Conservation (phyloP, 2,113 vertebrate genomes). For the Aspiorhynchus laticeps region DNA sequence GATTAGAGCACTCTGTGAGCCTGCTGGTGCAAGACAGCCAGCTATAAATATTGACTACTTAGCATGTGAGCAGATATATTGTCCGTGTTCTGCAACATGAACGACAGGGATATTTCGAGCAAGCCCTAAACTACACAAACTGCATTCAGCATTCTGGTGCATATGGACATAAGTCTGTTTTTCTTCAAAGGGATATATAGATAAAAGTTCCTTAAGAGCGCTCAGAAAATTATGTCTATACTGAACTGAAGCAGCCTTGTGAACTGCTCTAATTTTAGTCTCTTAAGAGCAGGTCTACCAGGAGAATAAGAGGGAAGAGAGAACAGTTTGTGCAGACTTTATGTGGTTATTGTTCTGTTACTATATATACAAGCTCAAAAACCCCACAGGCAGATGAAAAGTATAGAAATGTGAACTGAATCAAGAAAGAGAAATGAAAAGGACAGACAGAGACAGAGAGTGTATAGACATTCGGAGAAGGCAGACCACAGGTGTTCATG, state of each 20-base stretch:
- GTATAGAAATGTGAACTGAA: background rate
- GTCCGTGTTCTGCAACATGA: background rate
- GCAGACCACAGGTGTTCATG: conserved; percentile 36
- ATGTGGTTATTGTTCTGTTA: background rate
- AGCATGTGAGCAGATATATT: conserved; percentile 35
- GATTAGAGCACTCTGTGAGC: conserved; percentile 37
- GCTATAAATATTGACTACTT: conserved; percentile 47
- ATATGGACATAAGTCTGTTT: background rate
- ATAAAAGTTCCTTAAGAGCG: background rate
- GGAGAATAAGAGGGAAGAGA: background rate
- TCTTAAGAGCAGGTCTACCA: background rate
- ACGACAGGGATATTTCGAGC: conserved; percentile 13
- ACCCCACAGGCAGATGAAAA: background rate
- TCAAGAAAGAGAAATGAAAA: conserved; percentile 16
- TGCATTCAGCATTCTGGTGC: background rate
- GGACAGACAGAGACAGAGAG: background rate
- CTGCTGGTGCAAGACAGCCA: conserved; percentile 33
- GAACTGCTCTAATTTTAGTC: background rate
- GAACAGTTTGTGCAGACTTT: background rate
- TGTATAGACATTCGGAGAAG: background rate
- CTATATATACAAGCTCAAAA: background rate
- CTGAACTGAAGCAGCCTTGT: background rate
- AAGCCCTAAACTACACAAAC: background rate
- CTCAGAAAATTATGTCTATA: background rate
- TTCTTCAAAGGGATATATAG: background rate